A percentile compares a stretch with the other conserved stretches of the same genome.
phyloP scores from a whole-genome alignment of 2,113 vertebrate genomes.

The Otus sunia region DNA sequence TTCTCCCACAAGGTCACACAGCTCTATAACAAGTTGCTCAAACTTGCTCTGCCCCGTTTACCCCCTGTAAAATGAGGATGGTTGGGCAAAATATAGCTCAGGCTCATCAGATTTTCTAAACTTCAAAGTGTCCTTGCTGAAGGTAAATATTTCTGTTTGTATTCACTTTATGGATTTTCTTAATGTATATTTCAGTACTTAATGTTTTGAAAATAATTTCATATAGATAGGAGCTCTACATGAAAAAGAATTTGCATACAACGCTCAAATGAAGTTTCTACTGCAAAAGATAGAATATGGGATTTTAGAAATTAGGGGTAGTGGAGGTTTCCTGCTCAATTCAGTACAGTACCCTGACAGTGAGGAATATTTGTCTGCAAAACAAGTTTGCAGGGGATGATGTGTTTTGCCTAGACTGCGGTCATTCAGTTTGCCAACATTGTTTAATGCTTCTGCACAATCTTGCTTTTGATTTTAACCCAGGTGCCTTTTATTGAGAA shows the following conservation, averaged over 20 bases:
- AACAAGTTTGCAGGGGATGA: not conserved
- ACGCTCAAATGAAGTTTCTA: not conserved
- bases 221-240: not conserved
- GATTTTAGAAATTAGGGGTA: not conserved
- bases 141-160: not conserved
- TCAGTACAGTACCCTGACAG: not conserved
- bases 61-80: not conserved
- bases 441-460: not conserved
- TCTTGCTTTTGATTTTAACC: not conserved
- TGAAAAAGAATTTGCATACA: not conserved
- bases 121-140: not conserved
- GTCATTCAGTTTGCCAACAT: not conserved
- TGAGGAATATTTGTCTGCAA: not conserved
- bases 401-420: not conserved
- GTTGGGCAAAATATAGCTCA: not conserved
- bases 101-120: not conserved
- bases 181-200: not conserved
- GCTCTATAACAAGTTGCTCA: not conserved
- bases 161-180: not conserved
- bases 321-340: not conserved
- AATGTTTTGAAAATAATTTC: not conserved
- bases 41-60: not conserved
- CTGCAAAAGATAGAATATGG: not conserved
- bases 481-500: not conserved
- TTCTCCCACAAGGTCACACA: not conserved